Conservation (phyloP, 1,140 invertebrate genomes). For the Coptotermes formosanus region DNA sequence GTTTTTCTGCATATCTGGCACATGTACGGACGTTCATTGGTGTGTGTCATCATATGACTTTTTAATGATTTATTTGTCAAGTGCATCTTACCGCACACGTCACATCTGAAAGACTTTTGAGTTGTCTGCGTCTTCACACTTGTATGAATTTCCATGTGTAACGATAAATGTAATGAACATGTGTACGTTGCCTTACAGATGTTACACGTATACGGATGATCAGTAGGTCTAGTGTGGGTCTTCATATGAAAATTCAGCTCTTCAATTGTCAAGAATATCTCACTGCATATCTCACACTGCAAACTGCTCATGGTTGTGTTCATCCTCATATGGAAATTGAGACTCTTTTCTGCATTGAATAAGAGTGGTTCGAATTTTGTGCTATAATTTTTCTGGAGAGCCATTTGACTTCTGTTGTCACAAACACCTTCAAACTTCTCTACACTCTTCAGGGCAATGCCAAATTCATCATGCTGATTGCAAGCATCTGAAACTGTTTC, state of each 20-base stretch:
- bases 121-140: slow-evolving; percentile 37
- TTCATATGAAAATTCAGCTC: not conserved
- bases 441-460: too few relatives aligned
- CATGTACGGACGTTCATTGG: slow-evolving; percentile 55
- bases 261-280: not conserved
- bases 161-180: too few relatives aligned
- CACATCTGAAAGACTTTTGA: not conserved
- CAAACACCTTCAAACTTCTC: too few relatives aligned
- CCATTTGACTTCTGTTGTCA: not conserved
- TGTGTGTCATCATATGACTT: slow-evolving; percentile 66
- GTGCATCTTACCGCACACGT: not conserved
- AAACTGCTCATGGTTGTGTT: not conserved
- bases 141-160: slow-evolving; percentile 49
- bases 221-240: slow-evolving; percentile 31
- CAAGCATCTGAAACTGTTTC: too few relatives aligned
- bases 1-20: slow-evolving; percentile 30
- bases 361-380: not conserved
- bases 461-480: too few relatives aligned
- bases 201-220: slow-evolving; percentile 63
- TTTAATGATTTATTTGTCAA: slow-evolving; percentile 47
- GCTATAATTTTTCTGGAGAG: too few relatives aligned
- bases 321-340: not conserved
- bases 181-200: slow-evolving; percentile 47
- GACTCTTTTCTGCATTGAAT: not conserved
- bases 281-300: not conserved